A percentile compares a stretch with the other conserved stretches of the same genome.
phyloP scores from a whole-genome alignment of 2,113 vertebrate genomes.

The Sceloporus tristichus region DNA sequence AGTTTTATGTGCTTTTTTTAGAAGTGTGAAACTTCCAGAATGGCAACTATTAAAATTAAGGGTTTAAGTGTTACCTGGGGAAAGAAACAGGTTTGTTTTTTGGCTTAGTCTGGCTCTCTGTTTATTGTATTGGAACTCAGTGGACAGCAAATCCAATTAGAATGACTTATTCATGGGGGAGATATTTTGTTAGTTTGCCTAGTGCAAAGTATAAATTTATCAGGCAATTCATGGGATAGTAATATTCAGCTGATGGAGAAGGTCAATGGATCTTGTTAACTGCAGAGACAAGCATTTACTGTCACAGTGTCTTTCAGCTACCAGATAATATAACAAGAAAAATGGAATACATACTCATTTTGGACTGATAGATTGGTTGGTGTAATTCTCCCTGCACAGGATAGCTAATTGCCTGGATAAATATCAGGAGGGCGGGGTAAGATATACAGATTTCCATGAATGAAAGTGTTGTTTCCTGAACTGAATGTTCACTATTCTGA shows the following conservation, averaged over 20 bases:
- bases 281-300: not conserved
- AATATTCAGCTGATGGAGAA: not conserved
- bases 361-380: slow-evolving; percentile 8
- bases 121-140: not conserved
- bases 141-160: not conserved
- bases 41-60: not conserved
- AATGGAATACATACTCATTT: not conserved
- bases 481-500: not conserved
- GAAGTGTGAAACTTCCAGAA: not conserved
- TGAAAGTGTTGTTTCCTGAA: not conserved
- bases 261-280: not conserved
- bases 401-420: not conserved
- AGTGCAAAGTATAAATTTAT: not conserved
- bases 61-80: too few species aligned
- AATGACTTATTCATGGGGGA: not conserved
- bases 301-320: slow-evolving; percentile 1
- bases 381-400: slow-evolving; percentile 1
- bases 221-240: not conserved
- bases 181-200: not conserved
- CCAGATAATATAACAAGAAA: not conserved
- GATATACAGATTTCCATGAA: not conserved
- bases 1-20: not conserved
- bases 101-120: not conserved
- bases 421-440: not conserved
- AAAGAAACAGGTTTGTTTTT: not conserved